phyloP scores from a whole-genome alignment of 1,140 invertebrate genomes.

The Bombus vancouverensis region DNA sequence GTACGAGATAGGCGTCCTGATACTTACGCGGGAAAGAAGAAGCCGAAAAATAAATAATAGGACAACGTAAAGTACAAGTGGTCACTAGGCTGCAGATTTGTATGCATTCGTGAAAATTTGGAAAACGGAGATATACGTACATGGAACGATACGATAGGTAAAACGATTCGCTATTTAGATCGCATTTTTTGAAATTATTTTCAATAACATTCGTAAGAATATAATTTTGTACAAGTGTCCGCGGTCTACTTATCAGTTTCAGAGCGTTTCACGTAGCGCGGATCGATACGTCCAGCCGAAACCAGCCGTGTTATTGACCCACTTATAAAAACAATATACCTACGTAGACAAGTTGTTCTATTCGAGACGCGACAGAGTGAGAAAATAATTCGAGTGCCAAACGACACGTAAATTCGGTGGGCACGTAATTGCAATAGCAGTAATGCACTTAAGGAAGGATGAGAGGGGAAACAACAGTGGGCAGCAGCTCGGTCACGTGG shows the following conservation, averaged over 20 bases:
- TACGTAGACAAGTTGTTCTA: background rate
- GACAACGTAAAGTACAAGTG: no score
- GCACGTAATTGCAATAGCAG: conserved; percentile 66
- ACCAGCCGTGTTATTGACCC: conserved; percentile 24
- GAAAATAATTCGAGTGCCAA: conserved; percentile 40
- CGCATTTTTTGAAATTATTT: no score
- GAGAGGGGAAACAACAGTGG: conserved; percentile 69
- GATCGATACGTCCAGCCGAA: background rate
- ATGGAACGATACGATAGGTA: accelerated
- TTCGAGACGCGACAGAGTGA: background rate
- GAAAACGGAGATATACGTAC: accelerated
- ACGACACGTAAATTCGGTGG: conserved; percentile 64
- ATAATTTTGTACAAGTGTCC: background rate
- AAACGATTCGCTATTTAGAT: no score
- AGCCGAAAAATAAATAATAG: no score
- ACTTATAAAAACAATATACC: conserved; percentile 22
- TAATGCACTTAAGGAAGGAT: conserved; percentile 71
- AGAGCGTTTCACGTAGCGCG: background rate
- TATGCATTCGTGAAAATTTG: no score
- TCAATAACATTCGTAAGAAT: background rate
- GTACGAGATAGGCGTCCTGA: no score
- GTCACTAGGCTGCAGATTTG: no score
- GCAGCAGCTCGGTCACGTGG: conserved; percentile 73
- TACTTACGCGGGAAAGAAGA: no score
- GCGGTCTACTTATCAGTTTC: no score